phyloP scores from a whole-genome alignment of 2,113 vertebrate genomes.

The Mobula birostris region DNA sequence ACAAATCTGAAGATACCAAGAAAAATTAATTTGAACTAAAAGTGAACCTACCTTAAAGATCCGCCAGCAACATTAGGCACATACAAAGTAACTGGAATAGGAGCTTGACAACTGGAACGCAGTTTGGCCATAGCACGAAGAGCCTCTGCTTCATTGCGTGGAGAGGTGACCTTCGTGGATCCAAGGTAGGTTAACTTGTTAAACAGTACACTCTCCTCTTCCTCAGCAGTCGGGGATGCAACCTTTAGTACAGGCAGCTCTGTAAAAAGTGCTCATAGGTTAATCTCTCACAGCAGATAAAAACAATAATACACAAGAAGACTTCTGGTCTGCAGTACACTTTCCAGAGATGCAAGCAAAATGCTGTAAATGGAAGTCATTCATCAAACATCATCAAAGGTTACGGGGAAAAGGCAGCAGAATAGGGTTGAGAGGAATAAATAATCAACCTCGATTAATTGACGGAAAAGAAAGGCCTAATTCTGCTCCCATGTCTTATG shows the following conservation, averaged over 20 bases:
- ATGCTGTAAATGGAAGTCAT: background rate
- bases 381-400: too few species aligned
- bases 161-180: constrained; percentile 84
- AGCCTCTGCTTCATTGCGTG: constrained; percentile 81
- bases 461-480: too few species aligned
- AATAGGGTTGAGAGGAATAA: too few species aligned
- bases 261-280: constrained; percentile 41
- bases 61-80: constrained; percentile 86
- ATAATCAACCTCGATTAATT: too few species aligned
- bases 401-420: too few species aligned
- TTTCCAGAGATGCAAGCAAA: background rate
- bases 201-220: constrained; percentile 92
- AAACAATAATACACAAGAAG: background rate
- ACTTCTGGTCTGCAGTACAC: background rate
- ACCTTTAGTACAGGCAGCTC: constrained; percentile 50
- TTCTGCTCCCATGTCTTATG: too few species aligned
- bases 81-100: constrained; percentile 79
- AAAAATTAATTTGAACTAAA: background rate
- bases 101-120: constrained; percentile 67
- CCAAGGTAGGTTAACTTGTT: constrained; percentile 91
- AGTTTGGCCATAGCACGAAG: constrained; percentile 79
- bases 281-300: background rate
- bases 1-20: background rate
- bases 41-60: constrained; percentile 75
- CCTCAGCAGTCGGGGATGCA: constrained; percentile 48